Evolutionary conservation across 1,140 invertebrate genomes (phyloP), one percentile per base, ranked within the genome.

Genomic region (Drosophila lini): DNA sequence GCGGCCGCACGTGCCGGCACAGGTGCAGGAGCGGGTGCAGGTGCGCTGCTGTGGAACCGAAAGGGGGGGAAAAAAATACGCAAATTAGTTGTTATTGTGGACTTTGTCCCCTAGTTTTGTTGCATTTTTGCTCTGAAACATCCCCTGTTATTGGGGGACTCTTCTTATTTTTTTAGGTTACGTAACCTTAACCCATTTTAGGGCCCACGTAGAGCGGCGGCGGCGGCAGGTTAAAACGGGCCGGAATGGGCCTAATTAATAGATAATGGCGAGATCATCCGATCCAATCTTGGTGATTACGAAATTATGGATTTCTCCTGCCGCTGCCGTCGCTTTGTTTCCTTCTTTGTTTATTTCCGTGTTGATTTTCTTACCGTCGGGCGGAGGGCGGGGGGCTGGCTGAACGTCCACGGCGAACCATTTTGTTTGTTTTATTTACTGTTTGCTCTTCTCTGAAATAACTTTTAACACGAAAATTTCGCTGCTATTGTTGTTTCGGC

Each of bases 331-430:
- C 10, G 15, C 59, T 28, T 25, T 34, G n/a, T 31, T 19, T 48
- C 8, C 38, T 69, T n/a, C 13, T 58, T 64, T 34, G 7, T 47
- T 28, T 5, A 28, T 28, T 28, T 58, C 28, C 38, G 47, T 28
- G 16, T 56, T 36, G 44, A 48, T 19, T 60, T 15, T 13, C 85
- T 93, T 93, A 94, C 94, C 94, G 93, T 81, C 94, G 92, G 22
- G 93, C 91, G 42, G 95, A 94, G 73, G 95, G 94, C 58, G 95
- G 95, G 78, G 95, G 95, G 88, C 94, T 95, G 36, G 95, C 94
- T 69, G 95, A 95, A 91, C 96, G 94, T 94, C 95, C 95, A 92
- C 96, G 94, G 93, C 96, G 94, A 92, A 95, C 95, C 96, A 96
- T 96, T 92, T 93, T 94, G 61, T 57, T 93, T 73, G 28, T 68